Evolutionary conservation across 92 coral and sea anemone species (phyloP), one percentile per base, ranked within the genome.

Genomic region (Phymanthus crucifer): DNA sequence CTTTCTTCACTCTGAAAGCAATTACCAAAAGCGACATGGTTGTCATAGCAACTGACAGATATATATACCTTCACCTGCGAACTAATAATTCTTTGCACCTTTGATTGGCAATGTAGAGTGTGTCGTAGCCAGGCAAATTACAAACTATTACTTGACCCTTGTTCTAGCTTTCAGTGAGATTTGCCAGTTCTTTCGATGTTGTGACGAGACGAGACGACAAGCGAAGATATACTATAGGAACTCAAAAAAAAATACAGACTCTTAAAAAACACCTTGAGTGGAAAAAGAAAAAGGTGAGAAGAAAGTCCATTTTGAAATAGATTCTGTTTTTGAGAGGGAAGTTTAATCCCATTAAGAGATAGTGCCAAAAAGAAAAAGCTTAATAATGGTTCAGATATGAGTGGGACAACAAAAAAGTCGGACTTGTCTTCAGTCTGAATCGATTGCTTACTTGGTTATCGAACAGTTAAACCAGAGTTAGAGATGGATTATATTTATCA

Each of bases 51-150:
- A 27, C 68, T 61, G 68, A 61, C 68, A 61, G 68, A 29, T 24
- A 61, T 29, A 1, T 11, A 61, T 29, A 12, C 4, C 17, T 29
- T 61, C 68, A 61, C 68, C 68, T 61, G 68, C 34, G 34, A 24
- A 7, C 17, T 61, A 61, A 61, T 29, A 61, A 61, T 26, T 61
- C 3, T 11, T 61, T 8, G 32, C 14, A 24, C 33, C 34, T 61
- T 61, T 61, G 68, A 61, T 61, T 61, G 68, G 68, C 68, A 61
- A 61, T 61, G 11, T 61, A 61, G 48, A 43, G 48, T 43, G 13
- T 17, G 18, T 1, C 9, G 33, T n/a, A 61, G 68, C 5, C 17
- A 29, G 33, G 8, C 17, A 61, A 61, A 61, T 21, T n/a, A 54
- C 64, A 34, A 6, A 27, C 14, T 26, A 43, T 6, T 61, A 27